Conservation (phyloP, 2,113 vertebrate genomes). For the Pipa parva region DNA sequence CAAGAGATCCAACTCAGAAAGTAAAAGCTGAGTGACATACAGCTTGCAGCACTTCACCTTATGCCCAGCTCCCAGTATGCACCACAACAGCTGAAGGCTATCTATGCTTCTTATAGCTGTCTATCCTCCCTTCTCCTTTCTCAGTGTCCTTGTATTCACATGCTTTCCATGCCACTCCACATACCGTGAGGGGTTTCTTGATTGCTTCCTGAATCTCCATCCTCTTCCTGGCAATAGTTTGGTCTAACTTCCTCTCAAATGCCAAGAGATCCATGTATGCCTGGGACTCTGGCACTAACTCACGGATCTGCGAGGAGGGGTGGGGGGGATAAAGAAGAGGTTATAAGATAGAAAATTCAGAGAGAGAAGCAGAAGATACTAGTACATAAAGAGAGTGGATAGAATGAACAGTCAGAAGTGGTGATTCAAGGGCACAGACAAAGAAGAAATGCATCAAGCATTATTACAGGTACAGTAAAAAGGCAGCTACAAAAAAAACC, state of each 20-base stretch:
- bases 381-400: background rate
- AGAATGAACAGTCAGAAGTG: background rate
- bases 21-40: too few relatives aligned
- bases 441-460: too few relatives aligned
- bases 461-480: too few relatives aligned
- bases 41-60: too few relatives aligned
- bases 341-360: background rate
- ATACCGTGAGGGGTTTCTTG: slow-evolving; percentile 96
- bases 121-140: too few relatives aligned
- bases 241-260: slow-evolving; percentile 96
- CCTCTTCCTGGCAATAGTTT: slow-evolving; percentile 94
- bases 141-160: too few relatives aligned
- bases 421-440: background rate
- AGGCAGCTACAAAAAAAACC: too few relatives aligned
- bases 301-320: slow-evolving; percentile 89
- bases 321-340: accelerated
- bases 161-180: background rate
- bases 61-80: too few relatives aligned
- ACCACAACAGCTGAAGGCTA: too few relatives aligned
- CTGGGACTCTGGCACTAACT: slow-evolving; percentile 95
- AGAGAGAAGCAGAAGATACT: background rate
- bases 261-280: slow-evolving; percentile 98
- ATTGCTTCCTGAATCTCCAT: slow-evolving; percentile 99
- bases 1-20: too few relatives aligned
- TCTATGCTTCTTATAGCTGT: too few relatives aligned